Conservation (phyloP, 2,113 vertebrate species). For the Albula glossodonta region DNA sequence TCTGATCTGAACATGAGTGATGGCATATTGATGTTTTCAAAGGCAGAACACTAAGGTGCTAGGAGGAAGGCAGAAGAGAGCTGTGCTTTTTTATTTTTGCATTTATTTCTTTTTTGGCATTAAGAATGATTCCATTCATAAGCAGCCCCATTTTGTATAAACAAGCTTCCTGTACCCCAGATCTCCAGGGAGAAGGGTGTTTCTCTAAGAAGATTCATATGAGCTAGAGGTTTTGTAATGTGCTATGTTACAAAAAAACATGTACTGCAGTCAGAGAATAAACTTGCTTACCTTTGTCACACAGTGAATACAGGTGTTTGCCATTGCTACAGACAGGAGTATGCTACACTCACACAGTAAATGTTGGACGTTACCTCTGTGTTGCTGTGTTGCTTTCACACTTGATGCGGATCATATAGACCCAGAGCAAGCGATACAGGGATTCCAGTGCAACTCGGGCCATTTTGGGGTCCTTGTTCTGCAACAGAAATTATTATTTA, state of each 20-base stretch:
- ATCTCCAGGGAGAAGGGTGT: slow-evolving; percentile 1
- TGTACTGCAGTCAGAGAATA: too few species aligned
- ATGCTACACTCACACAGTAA: neutral
- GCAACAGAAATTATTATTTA: slow-evolving; percentile 29
- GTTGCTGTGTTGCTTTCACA: slow-evolving; percentile 98
- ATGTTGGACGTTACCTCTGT: slow-evolving; percentile 77
- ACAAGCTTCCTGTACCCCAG: slow-evolving; percentile 71
- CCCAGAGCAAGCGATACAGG: slow-evolving; percentile 94
- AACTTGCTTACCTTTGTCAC: too few species aligned
- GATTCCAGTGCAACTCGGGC: slow-evolving; percentile 97
- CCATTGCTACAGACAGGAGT: neutral
- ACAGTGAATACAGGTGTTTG: neutral
- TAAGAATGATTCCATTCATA: slow-evolving; percentile 47
- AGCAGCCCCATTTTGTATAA: slow-evolving; percentile 46
- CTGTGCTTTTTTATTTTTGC: neutral
- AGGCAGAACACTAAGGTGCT: neutral
- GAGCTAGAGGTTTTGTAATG: neutral
- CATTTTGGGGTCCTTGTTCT: slow-evolving; percentile 99
- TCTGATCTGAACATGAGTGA: neutral
- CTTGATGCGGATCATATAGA: slow-evolving; percentile 99
- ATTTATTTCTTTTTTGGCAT: slow-evolving; percentile 14
- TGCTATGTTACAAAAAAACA: neutral
- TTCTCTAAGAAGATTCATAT: slow-evolving; percentile 3
- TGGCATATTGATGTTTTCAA: neutral
- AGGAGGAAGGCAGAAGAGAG: slow-evolving; percentile 10